These are phyloP conservation scores for Arge pagana DNA, from an alignment of 2,888 invertebrate species.

Conservation along the genomic window DNA sequence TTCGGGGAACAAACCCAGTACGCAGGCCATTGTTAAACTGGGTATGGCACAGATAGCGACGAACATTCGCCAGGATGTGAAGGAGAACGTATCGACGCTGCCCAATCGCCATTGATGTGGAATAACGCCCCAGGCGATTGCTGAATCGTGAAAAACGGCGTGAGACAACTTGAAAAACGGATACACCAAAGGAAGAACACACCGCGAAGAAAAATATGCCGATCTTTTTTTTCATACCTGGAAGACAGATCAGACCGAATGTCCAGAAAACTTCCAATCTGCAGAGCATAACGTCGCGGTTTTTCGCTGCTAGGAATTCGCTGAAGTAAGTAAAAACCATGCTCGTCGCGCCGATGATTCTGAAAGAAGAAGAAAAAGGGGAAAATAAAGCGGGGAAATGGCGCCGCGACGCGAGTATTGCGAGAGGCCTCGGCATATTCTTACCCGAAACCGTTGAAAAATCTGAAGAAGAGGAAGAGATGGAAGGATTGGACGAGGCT, in stretches of 20 bases:
- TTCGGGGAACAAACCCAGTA: slow-evolving; percentile 63
- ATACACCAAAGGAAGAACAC: too few relatives aligned
- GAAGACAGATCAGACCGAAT: slow-evolving; percentile 64
- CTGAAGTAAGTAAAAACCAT: slow-evolving; percentile 66
- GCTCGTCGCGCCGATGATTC: slow-evolving; percentile 67
- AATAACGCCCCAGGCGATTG: slow-evolving; percentile 59
- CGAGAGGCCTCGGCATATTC: slow-evolving; percentile 25
- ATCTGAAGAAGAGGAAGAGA: slow-evolving; percentile 67
- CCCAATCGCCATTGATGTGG: slow-evolving; percentile 38
- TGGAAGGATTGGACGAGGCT: slow-evolving; percentile 64
- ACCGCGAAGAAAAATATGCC: neutral
- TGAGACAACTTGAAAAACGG: too few relatives aligned
- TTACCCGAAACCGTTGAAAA: slow-evolving; percentile 67
- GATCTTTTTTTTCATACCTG: slow-evolving; percentile 56
- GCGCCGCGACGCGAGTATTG: neutral
- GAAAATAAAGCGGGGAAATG: neutral
- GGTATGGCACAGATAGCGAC: slow-evolving; percentile 65
- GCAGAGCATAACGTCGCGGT: slow-evolving; percentile 64
- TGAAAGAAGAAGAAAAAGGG: slow-evolving; percentile 28
- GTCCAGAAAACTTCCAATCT: slow-evolving; percentile 68
- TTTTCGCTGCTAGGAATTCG: slow-evolving; percentile 60
- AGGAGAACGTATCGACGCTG: slow-evolving; percentile 52
- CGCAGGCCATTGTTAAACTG: slow-evolving; percentile 61
- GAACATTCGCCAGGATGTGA: slow-evolving; percentile 66
- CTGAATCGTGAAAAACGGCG: slow-evolving; percentile 36